Base-by-base conservation (phyloP, 2,113 vertebrate genomes). In the Chionis minor region DNA sequence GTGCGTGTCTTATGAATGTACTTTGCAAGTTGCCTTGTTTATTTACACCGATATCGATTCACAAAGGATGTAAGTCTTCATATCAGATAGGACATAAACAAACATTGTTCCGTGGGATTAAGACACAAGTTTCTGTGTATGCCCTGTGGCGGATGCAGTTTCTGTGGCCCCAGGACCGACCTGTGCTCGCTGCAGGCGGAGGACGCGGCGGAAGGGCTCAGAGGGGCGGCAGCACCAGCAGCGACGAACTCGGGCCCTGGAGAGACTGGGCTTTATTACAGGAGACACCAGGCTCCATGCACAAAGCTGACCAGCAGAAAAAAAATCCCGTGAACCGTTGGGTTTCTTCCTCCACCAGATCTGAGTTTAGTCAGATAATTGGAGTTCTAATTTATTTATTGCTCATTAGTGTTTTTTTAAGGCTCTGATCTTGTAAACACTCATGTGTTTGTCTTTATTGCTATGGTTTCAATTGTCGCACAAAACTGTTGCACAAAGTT, bases 371-470 rank as follows among this genome's bases (percentile, higher is more conserved):
- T 33, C 85, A 81, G 63, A 62, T 62, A 73, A 81, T 92, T 59
- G n/a, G 82, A 55, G 55, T 59, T 90, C 75, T 92, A 71, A 78
- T 90, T 88, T 83, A 70, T 66, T 94, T 92, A 74, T 75, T 95
- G n/a, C 63, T 93, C 79, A 4, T 90, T 73, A 52, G 59, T 8
- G 33, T 6, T 77, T 88, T 75, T 94, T 82, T 83, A n/a, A 81
- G 79, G 59, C 79, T 88, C 79, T 80, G 66, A 42, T 58, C 58
- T 61, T 55, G 63, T 66, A 75, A 91, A 84, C 62, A 45, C 62
- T 88, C 7, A 0, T 51, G 59, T 74, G 87, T 87, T 96, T 94
- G 59, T 89, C 56, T 81, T 94, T 87, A 73, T 94, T 93, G 89
- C 93, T 66, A 10, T 69, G 81, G 87, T 94, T 94, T 77, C 84